Base-by-base conservation (phyloP, 2,888 invertebrate genomes). In the Agrochola circellaris region DNA sequence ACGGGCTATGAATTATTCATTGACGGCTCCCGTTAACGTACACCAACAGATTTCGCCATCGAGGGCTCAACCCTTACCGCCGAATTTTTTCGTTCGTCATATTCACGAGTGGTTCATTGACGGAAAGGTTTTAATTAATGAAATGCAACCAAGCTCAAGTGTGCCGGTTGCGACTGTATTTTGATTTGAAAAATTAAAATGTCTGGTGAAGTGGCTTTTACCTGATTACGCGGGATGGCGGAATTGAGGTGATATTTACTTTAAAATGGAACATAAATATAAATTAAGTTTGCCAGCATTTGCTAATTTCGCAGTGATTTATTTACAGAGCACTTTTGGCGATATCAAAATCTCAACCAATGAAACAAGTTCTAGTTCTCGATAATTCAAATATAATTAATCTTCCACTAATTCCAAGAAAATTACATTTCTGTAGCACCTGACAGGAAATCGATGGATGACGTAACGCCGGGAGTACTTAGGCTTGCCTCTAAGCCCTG, bases 1-100 rank as follows among this genome's bases (percentile, higher is more conserved):
- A 84, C 78, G 68, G 68, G 68, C 65, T 77, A 89, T 93, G 91
- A 93, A 95, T 95, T 86, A 95, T 95, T 93, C 93, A 95, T 91
- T 77, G 73, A 70, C 42, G 81, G 84, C 82, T 81, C 86, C 87
- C 87, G 91, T 89, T 93, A 92, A 91, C 92, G 91, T 93, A 90
- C 88, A 90, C 91, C 77, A 86, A 83, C 90, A 86, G 90, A 92
- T 91, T 91, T 90, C 71, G 60, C 78, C 79, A 92, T 92, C 92
- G 92, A 92, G 93, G 93, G 88, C 92, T 62, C 86, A 86, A 86
- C 85, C 84, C 79, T 81, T 80, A 74, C 75, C 74, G 70, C 71
- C 38, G 73, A 82, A 66, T 86, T 90, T 90, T 90, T 86, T 77
- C 74, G 73, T 70, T 85, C 81, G 82, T 84, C 81, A 85, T 82